A percentile compares a stretch with the other conserved stretches of the same genome.
These are phyloP conservation scores for Acipenser ruthenus DNA, from an alignment of 2,797 vertebrate species.

Conservation along the genomic window DNA sequence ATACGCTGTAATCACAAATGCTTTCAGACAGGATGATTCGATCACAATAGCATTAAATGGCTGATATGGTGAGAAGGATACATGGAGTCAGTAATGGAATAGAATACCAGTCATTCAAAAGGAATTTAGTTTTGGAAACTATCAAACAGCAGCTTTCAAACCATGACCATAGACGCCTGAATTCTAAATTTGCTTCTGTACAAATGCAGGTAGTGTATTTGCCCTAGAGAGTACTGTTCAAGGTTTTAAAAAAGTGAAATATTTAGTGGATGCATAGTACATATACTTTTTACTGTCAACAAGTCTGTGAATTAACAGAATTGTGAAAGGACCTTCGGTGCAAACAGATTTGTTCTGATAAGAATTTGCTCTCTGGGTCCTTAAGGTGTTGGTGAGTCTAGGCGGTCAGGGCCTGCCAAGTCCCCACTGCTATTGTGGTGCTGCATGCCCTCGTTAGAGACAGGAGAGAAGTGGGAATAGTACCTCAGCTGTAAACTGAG, in stretches of 20 bases:
- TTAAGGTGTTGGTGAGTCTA: too few relatives aligned
- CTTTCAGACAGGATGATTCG: not conserved
- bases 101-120: too few relatives aligned
- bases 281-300: conserved; percentile 37
- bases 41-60: conserved; percentile 1
- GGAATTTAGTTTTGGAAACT: conserved; percentile 13
- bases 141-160: conserved; percentile 64
- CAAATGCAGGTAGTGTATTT: too few relatives aligned
- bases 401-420: too few relatives aligned
- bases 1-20: not conserved
- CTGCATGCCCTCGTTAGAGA: not conserved
- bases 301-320: conserved; percentile 31
- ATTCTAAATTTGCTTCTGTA: too few relatives aligned
- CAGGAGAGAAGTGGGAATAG: conserved; percentile 7
- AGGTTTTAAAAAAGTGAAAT: too few relatives aligned
- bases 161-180: conserved; percentile 16
- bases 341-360: too few relatives aligned
- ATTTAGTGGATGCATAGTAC: not conserved
- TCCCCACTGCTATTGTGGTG: not conserved
- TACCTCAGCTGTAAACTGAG: conserved; percentile 11
- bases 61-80: not conserved
- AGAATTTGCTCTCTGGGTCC: too few relatives aligned
- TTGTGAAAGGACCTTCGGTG: too few relatives aligned
- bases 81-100: too few relatives aligned
- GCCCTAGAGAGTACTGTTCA: too few relatives aligned